Conservation (phyloP, 2,113 vertebrate species). For the Phylloscopus trochiloides region DNA sequence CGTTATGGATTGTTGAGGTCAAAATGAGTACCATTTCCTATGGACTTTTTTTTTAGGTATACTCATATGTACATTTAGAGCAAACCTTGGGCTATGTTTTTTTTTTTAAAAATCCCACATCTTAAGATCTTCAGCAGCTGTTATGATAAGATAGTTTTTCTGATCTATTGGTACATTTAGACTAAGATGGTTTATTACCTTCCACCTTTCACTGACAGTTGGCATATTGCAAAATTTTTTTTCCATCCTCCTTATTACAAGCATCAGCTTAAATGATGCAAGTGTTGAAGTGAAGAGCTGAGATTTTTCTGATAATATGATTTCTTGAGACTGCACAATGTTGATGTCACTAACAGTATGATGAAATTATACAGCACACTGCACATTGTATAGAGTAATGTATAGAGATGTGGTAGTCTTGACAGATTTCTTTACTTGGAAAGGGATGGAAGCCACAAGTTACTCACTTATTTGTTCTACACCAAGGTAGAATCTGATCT, state of each 20-base stretch:
- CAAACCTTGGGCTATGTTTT: neutral
- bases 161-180: conserved; percentile 33
- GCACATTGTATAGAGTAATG: neutral
- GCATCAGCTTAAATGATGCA: neutral
- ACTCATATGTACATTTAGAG: neutral
- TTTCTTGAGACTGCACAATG: neutral
- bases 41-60: neutral
- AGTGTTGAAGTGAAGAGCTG: neutral
- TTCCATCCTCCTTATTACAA: neutral
- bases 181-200: neutral
- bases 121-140: neutral
- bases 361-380: neutral
- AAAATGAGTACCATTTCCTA: neutral
- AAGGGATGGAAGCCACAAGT: neutral
- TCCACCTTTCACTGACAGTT: neutral
- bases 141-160: neutral
- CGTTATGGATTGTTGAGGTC: neutral
- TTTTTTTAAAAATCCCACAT: neutral
- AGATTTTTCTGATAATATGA: neutral
- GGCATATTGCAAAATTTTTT: neutral
- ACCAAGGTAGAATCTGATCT: neutral
- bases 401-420: neutral
- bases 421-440: neutral
- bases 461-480: neutral
- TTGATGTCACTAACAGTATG: neutral